Percentiles rank a stretch among this genome's conserved stretches.
Conservation (phyloP, 2,113 vertebrate genomes). For the Cebus imitator region DNA sequence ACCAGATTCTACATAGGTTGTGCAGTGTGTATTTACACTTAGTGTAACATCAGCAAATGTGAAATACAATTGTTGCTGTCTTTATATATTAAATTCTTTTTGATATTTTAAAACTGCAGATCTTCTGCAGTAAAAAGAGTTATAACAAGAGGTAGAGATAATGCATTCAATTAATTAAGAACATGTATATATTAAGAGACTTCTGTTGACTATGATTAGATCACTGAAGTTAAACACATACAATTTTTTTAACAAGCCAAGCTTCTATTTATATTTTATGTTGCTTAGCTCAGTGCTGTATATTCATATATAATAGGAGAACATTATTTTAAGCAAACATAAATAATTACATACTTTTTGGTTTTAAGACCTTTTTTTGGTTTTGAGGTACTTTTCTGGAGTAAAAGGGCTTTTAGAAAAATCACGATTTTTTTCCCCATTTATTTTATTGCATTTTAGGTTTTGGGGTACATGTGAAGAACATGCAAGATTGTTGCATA, state of each 20-base stretch:
- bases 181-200: neutral
- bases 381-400: neutral
- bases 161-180: neutral
- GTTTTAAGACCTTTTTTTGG: neutral
- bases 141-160: neutral
- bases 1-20: neutral
- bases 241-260: neutral
- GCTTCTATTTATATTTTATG: neutral
- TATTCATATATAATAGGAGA: neutral
- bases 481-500: too few species aligned
- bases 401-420: neutral
- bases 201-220: neutral
- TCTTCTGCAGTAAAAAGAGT: neutral
- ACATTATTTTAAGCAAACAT: slow-evolving; percentile 26
- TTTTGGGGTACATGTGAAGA: too few species aligned
- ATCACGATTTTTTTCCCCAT: neutral
- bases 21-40: neutral
- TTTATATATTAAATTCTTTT: neutral
- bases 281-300: neutral
- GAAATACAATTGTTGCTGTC: neutral
- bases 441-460: too few species aligned
- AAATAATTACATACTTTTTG: neutral
- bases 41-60: neutral
- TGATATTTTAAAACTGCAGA: neutral
- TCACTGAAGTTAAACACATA: slow-evolving; percentile 10